Conservation (phyloP, 2,797 vertebrate genomes). For the Rhabdomys pumilio region DNA sequence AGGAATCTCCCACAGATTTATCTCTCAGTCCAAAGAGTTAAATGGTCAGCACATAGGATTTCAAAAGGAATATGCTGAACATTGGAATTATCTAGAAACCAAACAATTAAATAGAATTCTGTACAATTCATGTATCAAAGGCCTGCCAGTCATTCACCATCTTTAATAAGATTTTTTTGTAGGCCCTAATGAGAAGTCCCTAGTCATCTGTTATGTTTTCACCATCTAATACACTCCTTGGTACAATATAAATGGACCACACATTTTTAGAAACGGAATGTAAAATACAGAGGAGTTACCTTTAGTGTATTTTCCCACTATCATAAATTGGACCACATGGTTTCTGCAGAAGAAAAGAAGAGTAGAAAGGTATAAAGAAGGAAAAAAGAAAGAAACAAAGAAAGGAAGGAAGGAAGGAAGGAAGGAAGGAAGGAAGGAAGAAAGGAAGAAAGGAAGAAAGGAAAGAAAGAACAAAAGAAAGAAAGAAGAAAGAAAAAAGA, state of each 20-base stretch:
- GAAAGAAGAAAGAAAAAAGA: too few relatives aligned
- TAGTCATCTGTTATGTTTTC: neutral
- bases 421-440: too few relatives aligned
- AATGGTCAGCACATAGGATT: neutral
- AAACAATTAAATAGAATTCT: neutral
- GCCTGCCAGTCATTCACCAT: neutral
- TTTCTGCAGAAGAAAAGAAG: neutral
- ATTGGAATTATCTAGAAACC: neutral
- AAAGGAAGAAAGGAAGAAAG: too few relatives aligned
- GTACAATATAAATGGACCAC: neutral
- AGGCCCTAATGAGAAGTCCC: neutral
- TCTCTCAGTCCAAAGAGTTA: neutral
- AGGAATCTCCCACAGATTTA: neutral
- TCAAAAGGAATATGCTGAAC: neutral
- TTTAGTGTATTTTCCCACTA: neutral
- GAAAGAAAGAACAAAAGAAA: too few relatives aligned
- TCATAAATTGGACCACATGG: neutral
- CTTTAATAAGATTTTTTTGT: neutral
- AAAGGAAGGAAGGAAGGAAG: too few relatives aligned
- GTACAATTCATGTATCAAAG: too few relatives aligned
- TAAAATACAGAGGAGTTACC: neutral
- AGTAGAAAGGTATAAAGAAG: neutral
- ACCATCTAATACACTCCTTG: neutral
- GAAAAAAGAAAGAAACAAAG: too few relatives aligned
- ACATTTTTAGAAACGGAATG: neutral